Base-by-base conservation (phyloP, 2,888 invertebrate genomes). In the Conchocele bisecta region DNA sequence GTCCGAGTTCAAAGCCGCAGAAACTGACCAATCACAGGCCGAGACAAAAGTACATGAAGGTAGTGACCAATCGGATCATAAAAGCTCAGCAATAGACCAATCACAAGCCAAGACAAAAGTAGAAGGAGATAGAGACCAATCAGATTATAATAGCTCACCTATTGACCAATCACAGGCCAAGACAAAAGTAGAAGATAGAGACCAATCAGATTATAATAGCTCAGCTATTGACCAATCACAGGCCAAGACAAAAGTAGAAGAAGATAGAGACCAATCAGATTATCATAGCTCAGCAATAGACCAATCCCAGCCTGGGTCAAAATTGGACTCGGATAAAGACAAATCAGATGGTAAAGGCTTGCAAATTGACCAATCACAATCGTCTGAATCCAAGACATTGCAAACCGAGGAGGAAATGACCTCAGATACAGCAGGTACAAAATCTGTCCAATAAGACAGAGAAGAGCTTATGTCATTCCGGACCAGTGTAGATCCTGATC, bases 201-300 rank as follows among this genome's bases (percentile, higher is more conserved):
- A 35, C 48, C 51, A 46, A 56, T 56, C 42, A 60, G 60, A 33
- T n/a, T 20, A n/a, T 39, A n/a, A 13, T n/a, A 20, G 5, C 11
- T 22, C 13, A 9, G 35, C 29, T 44, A 51, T 28, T 15, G 42
- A 15, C 11, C 50, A 61, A 11, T 9, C 9, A 9, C 50, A 22
- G n/a, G 39, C 20, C n/a, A n/a, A 46, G 39, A 44, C 17, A 28
- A 22, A 37, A 13, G 48, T 51, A 39, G 29, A n/a, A 1, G 17
- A 33, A 28, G 48, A 48, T 20, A 46, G 2, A 15, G 54, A 44
- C 48, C 39, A 57, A 37, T 31, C 41, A 50, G 67, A 37, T 13
- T 6, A 6, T 20, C 29, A 6, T 13, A 17, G n/a, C 9, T 22
- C 17, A 5, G 29, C 7, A 9, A 5, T 13, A 2, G 17, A 48